Conservation (phyloP, 2,888 invertebrate genomes). For the Teleiodes luculella region DNA sequence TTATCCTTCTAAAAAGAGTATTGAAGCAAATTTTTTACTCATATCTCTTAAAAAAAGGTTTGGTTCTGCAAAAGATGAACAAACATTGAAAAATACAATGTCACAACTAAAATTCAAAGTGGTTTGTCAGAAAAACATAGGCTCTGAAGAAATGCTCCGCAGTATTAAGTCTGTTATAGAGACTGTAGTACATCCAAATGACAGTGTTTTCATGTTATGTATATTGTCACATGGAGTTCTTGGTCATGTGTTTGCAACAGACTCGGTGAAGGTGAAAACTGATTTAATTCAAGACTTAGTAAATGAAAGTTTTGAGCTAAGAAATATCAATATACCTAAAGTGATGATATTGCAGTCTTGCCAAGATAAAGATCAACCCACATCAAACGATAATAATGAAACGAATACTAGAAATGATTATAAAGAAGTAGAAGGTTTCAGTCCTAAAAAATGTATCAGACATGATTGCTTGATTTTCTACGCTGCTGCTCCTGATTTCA, state of each 20-base stretch:
- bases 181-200: slow-evolving; percentile 42
- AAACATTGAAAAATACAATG: slow-evolving; percentile 51
- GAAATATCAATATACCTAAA: slow-evolving; percentile 56
- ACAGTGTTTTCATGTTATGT: slow-evolving; percentile 67
- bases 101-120: slow-evolving; percentile 54
- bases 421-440: slow-evolving; percentile 14
- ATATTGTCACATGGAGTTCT: slow-evolving; percentile 66
- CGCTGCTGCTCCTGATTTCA: slow-evolving; percentile 66
- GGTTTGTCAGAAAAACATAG: slow-evolving; percentile 45
- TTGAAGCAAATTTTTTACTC: slow-evolving; percentile 34
- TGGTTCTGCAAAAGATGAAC: slow-evolving; percentile 58
- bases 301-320: slow-evolving; percentile 47
- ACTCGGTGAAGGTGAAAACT: slow-evolving; percentile 61
- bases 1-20: slow-evolving; percentile 56
- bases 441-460: slow-evolving; percentile 40
- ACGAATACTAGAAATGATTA: too few species aligned
- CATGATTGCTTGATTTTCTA: slow-evolving; percentile 62
- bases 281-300: slow-evolving; percentile 58
- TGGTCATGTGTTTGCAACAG: slow-evolving; percentile 65
- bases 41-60: slow-evolving; percentile 39
- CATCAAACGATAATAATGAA: background rate
- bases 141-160: slow-evolving; percentile 44
- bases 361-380: slow-evolving; percentile 47
- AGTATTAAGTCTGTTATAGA: slow-evolving; percentile 49
- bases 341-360: slow-evolving; percentile 68